Evolutionary conservation across 2,113 vertebrate genomes (phyloP).

Genomic region (Catharus bicknelli): DNA sequence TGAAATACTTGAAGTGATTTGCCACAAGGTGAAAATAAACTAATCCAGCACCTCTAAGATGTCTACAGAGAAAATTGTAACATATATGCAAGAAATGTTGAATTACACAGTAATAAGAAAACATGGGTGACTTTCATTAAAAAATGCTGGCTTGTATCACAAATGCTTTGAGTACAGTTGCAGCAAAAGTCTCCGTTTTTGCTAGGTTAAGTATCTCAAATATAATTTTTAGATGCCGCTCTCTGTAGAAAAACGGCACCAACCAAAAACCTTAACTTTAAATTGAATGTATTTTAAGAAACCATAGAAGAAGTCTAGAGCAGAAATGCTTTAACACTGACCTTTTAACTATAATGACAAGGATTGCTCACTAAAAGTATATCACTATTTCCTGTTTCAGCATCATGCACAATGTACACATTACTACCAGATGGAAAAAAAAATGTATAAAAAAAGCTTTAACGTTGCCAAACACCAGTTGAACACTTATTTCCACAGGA

Average conservation of each 20-base stretch:
- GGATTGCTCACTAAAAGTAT: not conserved
- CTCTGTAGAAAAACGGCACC: not conserved
- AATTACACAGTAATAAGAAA: not conserved
- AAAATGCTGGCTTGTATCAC: not conserved
- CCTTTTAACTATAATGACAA: constrained; percentile 9
- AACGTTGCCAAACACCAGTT: not conserved
- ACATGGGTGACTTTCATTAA: not conserved
- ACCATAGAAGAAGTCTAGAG: not conserved
- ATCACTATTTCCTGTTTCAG: constrained; percentile 4
- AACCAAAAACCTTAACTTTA: not conserved
- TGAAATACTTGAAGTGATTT: not conserved
- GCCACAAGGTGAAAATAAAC: not conserved
- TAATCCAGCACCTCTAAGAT: not conserved
- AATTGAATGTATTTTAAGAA: constrained; percentile 28
- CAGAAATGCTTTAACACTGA: not conserved
- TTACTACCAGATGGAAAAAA: constrained; percentile 26
- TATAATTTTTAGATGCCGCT: not conserved
- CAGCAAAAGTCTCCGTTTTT: not conserved
- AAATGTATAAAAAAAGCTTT: constrained; percentile 25
- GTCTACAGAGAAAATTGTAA: not conserved
- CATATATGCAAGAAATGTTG: not conserved
- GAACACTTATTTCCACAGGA: constrained; percentile 70
- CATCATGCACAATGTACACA: constrained; percentile 8
- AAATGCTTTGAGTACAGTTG: constrained; percentile 7
- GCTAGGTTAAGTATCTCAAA: not conserved